Evolutionary conservation across 2,888 invertebrate genomes (phyloP).

Genomic region (Callyntrura sp.): DNA sequence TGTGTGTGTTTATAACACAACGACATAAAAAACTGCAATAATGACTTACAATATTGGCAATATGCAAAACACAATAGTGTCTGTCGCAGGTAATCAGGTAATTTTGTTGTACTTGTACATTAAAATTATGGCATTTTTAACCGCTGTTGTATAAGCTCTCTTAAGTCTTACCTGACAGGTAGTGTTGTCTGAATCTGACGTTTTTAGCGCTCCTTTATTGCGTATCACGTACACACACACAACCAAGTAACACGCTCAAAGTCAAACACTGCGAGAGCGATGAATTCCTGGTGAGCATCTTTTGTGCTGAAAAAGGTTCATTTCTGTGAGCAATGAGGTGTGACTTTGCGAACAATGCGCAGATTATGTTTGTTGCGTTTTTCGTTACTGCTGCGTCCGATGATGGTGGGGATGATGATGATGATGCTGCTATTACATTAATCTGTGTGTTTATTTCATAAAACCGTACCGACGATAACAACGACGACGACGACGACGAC

Average conservation of each 20-base stretch:
- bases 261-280: not conserved
- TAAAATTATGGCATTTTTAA: not conserved
- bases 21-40: too few species aligned
- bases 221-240: too few species aligned
- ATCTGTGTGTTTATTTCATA: not conserved
- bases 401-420: not conserved
- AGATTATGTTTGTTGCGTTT: too few species aligned
- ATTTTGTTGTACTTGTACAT: conserved; percentile 6
- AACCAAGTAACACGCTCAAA: not conserved
- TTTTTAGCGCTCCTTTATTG: not conserved
- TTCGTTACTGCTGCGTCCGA: not conserved
- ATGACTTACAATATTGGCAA: not conserved
- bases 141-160: not conserved
- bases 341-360: conserved; percentile 6
- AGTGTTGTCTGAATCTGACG: not conserved
- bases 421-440: not conserved
- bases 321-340: conserved; percentile 29
- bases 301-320: conserved; percentile 25
- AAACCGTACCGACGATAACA: not conserved
- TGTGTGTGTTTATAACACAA: too few species aligned
- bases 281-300: conserved; percentile 48
- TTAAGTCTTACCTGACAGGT: too few species aligned
- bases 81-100: not conserved
- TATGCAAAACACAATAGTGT: not conserved
- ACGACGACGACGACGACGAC: not conserved